Conservation (phyloP, 30 jellyfish, hydroid and myxozoan species). For the Nemopilema nomurai region DNA sequence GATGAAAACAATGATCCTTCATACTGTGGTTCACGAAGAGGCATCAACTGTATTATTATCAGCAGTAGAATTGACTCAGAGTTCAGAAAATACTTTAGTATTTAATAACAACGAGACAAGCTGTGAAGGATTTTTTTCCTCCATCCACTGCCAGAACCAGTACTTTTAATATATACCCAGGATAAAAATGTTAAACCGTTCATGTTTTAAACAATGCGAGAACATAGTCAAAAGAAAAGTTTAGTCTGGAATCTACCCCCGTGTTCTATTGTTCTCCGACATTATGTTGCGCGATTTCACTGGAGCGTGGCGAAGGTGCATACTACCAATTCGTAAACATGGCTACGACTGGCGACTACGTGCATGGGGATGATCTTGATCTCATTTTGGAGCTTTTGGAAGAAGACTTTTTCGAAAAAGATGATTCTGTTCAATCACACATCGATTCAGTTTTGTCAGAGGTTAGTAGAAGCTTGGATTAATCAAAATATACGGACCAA, state of each 20-base stretch:
- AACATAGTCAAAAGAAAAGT: slow-evolving; percentile 35
- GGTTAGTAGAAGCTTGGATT: slow-evolving; percentile 14
- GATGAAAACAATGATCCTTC: slow-evolving; percentile 24
- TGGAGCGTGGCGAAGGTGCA: slow-evolving; percentile 48
- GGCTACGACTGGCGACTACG: slow-evolving; percentile 4
- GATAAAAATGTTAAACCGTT: no score
- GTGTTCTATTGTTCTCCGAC: slow-evolving; percentile 37
- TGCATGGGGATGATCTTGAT: slow-evolving; percentile 30
- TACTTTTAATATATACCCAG: no score
- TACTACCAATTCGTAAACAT: slow-evolving; percentile 10
- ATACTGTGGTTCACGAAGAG: slow-evolving; percentile 43
- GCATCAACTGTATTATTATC: slow-evolving; percentile 24
- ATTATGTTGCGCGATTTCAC: slow-evolving; percentile 15
- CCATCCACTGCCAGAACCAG: no score
- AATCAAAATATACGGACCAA: neutral
- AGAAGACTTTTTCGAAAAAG: slow-evolving; percentile 35
- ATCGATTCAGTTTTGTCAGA: slow-evolving; percentile 30
- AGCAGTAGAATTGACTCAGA: slow-evolving; percentile 32
- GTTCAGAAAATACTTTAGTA: slow-evolving; percentile 38
- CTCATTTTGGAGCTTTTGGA: slow-evolving; percentile 41
- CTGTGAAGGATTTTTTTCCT: no score
- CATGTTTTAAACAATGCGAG: no score
- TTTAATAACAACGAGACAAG: neutral
- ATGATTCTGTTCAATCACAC: slow-evolving; percentile 27
- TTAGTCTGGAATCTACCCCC: slow-evolving; percentile 44